Percentiles rank a stretch among this genome's conserved stretches.
Evolutionary conservation across 2,888 invertebrate genomes (phyloP).

Genomic region (Fragum sueziense): DNA sequence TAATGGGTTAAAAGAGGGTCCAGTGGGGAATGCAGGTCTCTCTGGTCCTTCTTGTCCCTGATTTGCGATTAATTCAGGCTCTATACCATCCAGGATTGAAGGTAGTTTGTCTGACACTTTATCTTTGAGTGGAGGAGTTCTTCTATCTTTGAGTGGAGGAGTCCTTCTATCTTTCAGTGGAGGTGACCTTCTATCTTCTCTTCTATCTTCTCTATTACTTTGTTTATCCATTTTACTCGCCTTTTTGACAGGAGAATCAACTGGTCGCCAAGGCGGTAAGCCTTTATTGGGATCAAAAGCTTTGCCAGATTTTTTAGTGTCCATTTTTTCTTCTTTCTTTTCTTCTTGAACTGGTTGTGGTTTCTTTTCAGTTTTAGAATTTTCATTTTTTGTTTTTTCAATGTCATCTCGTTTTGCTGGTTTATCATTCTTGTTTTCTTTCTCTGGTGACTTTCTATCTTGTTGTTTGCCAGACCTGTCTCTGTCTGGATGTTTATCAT

Average conservation of each 20-base stretch:
- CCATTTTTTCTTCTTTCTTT: not conserved
- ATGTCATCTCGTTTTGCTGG: not conserved
- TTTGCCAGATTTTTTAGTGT: not conserved
- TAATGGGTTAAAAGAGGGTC: not conserved
- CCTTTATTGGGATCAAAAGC: slow-evolving; percentile 34
- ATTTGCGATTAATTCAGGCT: not conserved
- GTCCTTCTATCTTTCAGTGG: not conserved
- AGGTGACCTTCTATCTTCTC: not conserved
- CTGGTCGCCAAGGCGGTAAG: slow-evolving; percentile 39
- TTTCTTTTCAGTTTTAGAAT: not conserved
- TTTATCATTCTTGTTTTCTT: not conserved
- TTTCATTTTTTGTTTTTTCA: not conserved
- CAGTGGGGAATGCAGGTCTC: not conserved
- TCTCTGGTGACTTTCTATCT: not conserved
- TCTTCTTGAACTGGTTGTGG: not conserved
- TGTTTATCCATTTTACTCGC: not conserved
- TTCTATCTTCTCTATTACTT: not conserved
- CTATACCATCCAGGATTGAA: slow-evolving; percentile 1
- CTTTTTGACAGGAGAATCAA: not conserved
- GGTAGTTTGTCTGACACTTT: not conserved
- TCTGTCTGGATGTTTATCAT: not conserved
- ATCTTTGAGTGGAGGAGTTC: not conserved
- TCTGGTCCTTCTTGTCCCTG: not conserved
- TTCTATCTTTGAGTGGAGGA: not conserved
- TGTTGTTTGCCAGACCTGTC: not conserved